Conservation (phyloP, 1,140 invertebrate genomes). For the Ceratosolen fusciceps region DNA sequence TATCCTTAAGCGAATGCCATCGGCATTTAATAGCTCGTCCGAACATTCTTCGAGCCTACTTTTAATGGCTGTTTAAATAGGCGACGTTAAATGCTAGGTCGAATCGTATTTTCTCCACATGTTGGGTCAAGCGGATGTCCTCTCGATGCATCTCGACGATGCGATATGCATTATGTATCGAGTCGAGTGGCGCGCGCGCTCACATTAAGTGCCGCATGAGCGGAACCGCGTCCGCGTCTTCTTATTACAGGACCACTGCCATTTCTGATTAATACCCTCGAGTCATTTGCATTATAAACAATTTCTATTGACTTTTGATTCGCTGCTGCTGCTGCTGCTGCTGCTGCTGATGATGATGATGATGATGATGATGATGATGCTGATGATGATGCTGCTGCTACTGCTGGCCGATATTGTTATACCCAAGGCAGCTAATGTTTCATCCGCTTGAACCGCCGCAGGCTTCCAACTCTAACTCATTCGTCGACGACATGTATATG, state of each 20-base stretch:
- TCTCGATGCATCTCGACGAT: slow-evolving; percentile 5
- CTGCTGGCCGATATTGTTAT: neutral
- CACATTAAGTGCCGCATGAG: neutral
- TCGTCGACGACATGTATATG: too few species aligned
- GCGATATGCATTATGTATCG: slow-evolving; percentile 6
- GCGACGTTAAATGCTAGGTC: slow-evolving; percentile 4
- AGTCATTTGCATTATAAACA: neutral
- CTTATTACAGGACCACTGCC: neutral
- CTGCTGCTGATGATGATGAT: too few species aligned
- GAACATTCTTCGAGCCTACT: neutral
- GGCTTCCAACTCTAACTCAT: too few species aligned
- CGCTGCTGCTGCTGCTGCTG: too few species aligned
- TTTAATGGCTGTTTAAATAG: slow-evolving; percentile 6
- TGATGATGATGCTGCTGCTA: too few species aligned
- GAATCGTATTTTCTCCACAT: slow-evolving; percentile 3
- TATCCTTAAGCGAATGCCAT: neutral
- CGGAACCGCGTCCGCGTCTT: too few species aligned
- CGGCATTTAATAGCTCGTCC: neutral
- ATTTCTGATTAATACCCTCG: neutral
- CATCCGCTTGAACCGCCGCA: too few species aligned
- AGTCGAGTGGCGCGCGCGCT: too few species aligned
- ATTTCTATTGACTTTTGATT: neutral
- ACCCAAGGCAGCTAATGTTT: neutral
- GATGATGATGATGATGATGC: too few species aligned
- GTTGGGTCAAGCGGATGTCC: slow-evolving; percentile 27